Base-by-base conservation (phyloP, 2,888 invertebrate species). In the Margaritifera margaritifera region DNA sequence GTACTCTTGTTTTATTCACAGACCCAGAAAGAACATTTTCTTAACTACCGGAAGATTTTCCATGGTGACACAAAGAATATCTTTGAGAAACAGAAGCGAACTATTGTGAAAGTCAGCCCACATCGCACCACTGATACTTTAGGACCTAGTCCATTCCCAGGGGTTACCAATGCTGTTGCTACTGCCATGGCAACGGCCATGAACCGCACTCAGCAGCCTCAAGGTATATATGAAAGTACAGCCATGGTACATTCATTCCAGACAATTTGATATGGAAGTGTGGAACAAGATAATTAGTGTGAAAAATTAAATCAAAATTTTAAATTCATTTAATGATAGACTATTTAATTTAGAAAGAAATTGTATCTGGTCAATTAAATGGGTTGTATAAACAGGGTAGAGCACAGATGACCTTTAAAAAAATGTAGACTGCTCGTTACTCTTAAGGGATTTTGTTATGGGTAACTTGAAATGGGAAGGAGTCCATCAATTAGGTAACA, bases 41-140 rank as follows among this genome's bases (percentile, higher is more conserved):
- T 95, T n/a, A 94, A 94, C 87, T 92, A 95, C 60, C 90, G 96
- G 54, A 94, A 94, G 86, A 94, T 94, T 80, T 92, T 95, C 24
- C 92, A 94, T 57, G 94, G 95, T 69, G 96, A 96, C 83, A 92
- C 92, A 6, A 93, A 93, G 6, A 94, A 95, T 84, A 94, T 96
- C 0, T 96, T 96, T 86, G 94, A 93, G 78, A 77, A 76, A 42
- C 80, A 85, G 68, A 82, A 82, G 63, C 84, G 85, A 59, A 71
- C 83, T 1, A 66, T 73, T 24, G 76, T 79, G 4, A 70, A 72
- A 15, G 68, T 78, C 0, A 66, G 76, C 15, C 73, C 72, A 6
- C 64, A 77, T 5, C 78, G 72, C 2, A 72, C 79, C 6, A 64
- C 76, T 42, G 75, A 78, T 1, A 68, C 73, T 4, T 74, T 78